These are phyloP conservation scores for Tiaroga cobitis DNA, from an alignment of 2,797 vertebrate genomes.

Conservation along the genomic window DNA sequence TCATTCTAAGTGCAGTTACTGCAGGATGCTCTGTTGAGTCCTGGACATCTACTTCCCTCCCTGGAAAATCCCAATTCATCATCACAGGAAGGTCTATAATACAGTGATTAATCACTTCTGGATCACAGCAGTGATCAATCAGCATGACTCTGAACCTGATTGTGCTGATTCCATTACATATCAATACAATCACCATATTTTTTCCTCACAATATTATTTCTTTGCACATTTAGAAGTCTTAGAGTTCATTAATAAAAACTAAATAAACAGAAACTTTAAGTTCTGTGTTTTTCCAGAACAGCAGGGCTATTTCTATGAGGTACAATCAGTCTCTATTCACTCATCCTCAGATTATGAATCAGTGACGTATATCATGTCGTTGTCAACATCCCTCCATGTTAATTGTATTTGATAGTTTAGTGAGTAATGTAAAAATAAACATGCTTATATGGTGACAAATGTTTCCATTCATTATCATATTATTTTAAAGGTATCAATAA, in stretches of 20 bases:
- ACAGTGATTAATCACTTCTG: constrained; percentile 16
- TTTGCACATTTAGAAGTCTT: not conserved
- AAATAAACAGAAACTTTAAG: not conserved
- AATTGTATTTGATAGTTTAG: not conserved
- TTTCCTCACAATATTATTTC: not conserved
- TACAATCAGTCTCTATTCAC: not conserved
- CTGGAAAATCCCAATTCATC: constrained; percentile 26
- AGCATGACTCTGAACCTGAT: not conserved
- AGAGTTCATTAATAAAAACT: not conserved
- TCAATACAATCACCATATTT: not conserved
- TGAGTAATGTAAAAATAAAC: too few species aligned
- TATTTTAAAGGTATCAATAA: not conserved
- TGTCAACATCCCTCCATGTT: not conserved
- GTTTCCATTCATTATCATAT: not conserved
- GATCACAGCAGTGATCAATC: constrained; percentile 8
- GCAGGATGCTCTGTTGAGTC: constrained; percentile 21
- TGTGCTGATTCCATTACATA: not conserved
- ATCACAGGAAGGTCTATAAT: constrained; percentile 22
- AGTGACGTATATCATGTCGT: not conserved
- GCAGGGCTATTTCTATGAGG: not conserved
- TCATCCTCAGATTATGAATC: not conserved
- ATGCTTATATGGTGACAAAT: not conserved
- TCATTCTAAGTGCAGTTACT: constrained; percentile 24
- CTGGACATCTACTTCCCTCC: constrained; percentile 2
- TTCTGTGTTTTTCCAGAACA: not conserved